phyloP scores from a whole-genome alignment of 2,888 invertebrate genomes.

The Alsophila aescularia region DNA sequence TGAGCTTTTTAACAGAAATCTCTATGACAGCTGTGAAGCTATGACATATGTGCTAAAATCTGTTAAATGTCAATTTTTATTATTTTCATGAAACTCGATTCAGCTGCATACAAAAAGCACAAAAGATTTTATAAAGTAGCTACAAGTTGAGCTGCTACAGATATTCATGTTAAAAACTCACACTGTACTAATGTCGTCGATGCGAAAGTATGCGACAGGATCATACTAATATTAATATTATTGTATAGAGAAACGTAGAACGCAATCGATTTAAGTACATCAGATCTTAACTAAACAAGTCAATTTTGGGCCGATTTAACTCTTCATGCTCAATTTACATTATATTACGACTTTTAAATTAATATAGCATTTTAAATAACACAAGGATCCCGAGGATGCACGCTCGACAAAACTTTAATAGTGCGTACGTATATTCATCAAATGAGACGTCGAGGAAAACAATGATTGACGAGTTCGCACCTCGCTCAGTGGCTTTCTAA shows the following conservation, averaged over 20 bases:
- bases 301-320: background rate
- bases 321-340: background rate
- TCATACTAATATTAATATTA: background rate
- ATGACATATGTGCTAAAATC: too few species aligned
- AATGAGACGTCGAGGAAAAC: slow-evolving; percentile 66
- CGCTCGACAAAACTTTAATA: slow-evolving; percentile 64
- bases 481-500: slow-evolving; percentile 76
- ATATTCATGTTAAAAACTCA: too few species aligned
- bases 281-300: background rate
- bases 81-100: too few species aligned
- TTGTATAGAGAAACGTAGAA: background rate
- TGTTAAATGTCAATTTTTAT: too few species aligned
- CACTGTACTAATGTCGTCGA: too few species aligned
- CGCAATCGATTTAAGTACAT: background rate
- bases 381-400: slow-evolving; percentile 54
- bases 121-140: too few species aligned
- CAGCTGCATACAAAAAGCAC: too few species aligned
- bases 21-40: too few species aligned
- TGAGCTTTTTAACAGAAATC: too few species aligned
- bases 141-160: too few species aligned
- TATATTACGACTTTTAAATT: background rate
- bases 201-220: too few species aligned
- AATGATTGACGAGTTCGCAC: slow-evolving; percentile 84
- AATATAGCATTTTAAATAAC: slow-evolving; percentile 5
- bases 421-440: slow-evolving; percentile 70